phyloP scores from a whole-genome alignment of 2,797 vertebrate genomes.

The Bradypodion pumilum region DNA sequence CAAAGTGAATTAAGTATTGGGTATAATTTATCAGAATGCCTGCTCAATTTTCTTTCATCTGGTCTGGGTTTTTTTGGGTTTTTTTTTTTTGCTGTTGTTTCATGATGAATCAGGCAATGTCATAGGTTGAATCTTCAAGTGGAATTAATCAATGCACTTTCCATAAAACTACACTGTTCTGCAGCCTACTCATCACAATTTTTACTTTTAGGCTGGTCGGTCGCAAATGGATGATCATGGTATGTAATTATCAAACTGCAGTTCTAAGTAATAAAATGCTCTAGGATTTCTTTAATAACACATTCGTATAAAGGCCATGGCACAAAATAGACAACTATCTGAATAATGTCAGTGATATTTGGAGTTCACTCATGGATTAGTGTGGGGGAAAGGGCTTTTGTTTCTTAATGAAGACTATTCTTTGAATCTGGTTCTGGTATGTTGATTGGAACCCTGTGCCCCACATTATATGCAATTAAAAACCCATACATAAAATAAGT shows the following conservation, averaged over 20 bases:
- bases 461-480: conserved; percentile 21
- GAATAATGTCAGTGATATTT: neutral
- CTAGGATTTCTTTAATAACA: conserved; percentile 4
- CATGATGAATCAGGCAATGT: neutral
- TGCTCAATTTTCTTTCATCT: neutral
- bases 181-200: neutral
- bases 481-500: neutral
- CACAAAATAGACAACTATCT: neutral
- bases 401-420: conserved; percentile 3
- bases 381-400: neutral
- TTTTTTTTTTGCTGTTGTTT: neutral
- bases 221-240: neutral
- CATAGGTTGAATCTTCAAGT: neutral
- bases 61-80: neutral
- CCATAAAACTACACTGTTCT: neutral
- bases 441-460: conserved; percentile 22
- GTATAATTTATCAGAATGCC: neutral
- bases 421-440: neutral
- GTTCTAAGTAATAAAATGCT: conserved; percentile 7
- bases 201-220: neutral
- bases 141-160: conserved; percentile 10
- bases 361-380: neutral
- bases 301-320: conserved; percentile 2
- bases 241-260: conserved; percentile 10
- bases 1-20: neutral